Conservation (phyloP, 2,888 invertebrate genomes). For the Tetheella fluctuosa region DNA sequence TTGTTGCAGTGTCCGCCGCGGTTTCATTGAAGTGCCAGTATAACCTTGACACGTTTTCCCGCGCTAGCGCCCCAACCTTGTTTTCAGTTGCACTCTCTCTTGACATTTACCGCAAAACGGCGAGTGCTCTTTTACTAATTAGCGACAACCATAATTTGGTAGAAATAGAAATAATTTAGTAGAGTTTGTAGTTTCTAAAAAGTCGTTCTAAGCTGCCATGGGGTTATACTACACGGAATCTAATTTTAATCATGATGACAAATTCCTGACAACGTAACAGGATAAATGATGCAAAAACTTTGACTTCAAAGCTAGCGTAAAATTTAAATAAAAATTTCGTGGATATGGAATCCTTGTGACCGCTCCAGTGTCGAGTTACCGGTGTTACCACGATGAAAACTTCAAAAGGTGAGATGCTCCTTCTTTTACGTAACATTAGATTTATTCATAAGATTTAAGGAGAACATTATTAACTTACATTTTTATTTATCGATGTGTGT, state of each 20-base stretch:
- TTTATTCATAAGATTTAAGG: too few relatives aligned
- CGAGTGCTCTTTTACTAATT: constrained; percentile 61
- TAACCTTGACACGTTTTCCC: constrained; percentile 83
- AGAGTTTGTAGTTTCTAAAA: constrained; percentile 18
- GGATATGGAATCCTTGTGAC: constrained; percentile 63
- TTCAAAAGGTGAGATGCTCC: constrained; percentile 58
- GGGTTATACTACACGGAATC: not conserved
- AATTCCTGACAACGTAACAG: too few relatives aligned
- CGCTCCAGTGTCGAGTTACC: constrained; percentile 43
- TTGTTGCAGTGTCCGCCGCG: constrained; percentile 66
- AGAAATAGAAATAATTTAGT: constrained; percentile 16
- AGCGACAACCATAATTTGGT: constrained; percentile 36
- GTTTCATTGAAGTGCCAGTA: constrained; percentile 62
- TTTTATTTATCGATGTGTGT: too few relatives aligned
- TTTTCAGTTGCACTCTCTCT: constrained; percentile 76
- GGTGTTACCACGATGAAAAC: constrained; percentile 65
- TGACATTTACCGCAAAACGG: constrained; percentile 73
- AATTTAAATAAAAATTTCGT: constrained; percentile 29
- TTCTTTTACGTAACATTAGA: constrained; percentile 3
- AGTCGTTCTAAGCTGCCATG: not conserved
- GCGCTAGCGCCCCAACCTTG: constrained; percentile 74
- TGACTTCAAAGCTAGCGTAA: constrained; percentile 23
- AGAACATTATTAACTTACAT: too few relatives aligned
- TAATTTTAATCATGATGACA: constrained; percentile 19
- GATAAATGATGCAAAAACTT: constrained; percentile 29